Percentiles rank a stretch among this genome's conserved stretches.
Conservation (phyloP, 2,888 invertebrate species). For the Prenolepis imparis region DNA sequence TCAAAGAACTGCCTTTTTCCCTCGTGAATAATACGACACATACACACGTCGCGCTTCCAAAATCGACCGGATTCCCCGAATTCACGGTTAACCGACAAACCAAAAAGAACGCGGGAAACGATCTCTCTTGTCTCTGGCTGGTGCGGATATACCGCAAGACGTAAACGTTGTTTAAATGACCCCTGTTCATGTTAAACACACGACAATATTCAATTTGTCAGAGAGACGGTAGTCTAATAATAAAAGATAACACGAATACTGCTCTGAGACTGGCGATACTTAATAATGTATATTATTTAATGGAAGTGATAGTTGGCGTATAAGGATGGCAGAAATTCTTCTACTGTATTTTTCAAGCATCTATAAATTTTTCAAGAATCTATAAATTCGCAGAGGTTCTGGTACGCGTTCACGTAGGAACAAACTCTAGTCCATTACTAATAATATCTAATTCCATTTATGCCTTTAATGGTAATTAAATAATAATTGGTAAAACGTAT, state of each 20-base stretch:
- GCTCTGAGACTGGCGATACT: background rate
- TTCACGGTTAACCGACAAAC: slow-evolving; percentile 32
- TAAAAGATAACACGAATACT: background rate
- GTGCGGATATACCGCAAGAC: slow-evolving; percentile 49
- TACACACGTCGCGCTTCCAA: background rate
- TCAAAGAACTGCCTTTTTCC: background rate
- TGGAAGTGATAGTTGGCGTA: background rate
- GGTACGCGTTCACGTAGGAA: background rate
- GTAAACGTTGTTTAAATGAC: slow-evolving; percentile 57
- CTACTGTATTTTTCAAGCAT: background rate
- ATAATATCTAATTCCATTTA: slow-evolving; percentile 25
- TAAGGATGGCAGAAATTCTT: slow-evolving; percentile 8
- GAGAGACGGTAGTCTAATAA: background rate
- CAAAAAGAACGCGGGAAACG: slow-evolving; percentile 20
- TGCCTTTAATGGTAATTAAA: slow-evolving; percentile 39
- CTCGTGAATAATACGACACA: slow-evolving; percentile 9
- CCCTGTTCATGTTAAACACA: slow-evolving; percentile 48
- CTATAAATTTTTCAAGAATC: too few species aligned
- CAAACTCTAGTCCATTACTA: slow-evolving; percentile 17
- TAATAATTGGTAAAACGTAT: slow-evolving; percentile 18
- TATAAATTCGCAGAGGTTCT: background rate
- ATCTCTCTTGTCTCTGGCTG: slow-evolving; percentile 39
- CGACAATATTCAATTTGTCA: background rate
- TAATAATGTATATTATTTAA: slow-evolving; percentile 30
- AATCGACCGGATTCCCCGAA: slow-evolving; percentile 30